Base-by-base conservation (phyloP, 2,797 vertebrate species). In the Esox masquinongy region DNA sequence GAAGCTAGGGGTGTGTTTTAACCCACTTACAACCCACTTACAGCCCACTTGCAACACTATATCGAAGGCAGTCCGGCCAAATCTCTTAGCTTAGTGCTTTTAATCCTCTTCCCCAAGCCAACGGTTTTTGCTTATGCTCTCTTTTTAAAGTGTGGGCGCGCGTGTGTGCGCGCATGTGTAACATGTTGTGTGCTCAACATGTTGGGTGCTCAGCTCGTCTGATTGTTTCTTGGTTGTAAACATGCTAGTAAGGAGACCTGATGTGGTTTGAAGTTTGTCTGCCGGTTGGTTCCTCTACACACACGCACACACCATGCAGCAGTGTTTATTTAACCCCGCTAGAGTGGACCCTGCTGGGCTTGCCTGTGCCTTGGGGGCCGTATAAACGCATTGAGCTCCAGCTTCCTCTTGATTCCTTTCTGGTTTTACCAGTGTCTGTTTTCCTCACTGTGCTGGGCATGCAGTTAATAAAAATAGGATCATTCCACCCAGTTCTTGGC, bases 11-110 rank as follows among this genome's bases (percentile, higher is more conserved):
- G 91, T 92, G 87, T 84, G 88, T 86, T 93, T 94, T 93, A 94
- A 93, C 93, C 92, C 92, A 93, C 92, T 94, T 94, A 93, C 68
- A 85, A 83, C 90, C 89, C 24, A 87, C 84, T 83, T 83, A 47
- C 43, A 85, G 83, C 90, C 89, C 24, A 87, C 84, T 83, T 83
- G 6, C 43, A 47, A 47, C 43, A 47, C 43, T 47, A 14, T 14
- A 14, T 47, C 43, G 43, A 47, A 80, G 84, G 85, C 89, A 88
- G 82, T 86, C 85, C 84, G 88, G 93, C 92, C 92, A 93, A 92
- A 91, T 85, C 84, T 79, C 82, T 89, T 83, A 89, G 91, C 90
- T 92, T 89, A 92, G 87, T 87, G 79, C 50, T 85, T 91, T 87
- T 92, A 94, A 94, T 92, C 91, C 88, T 88, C 79, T 80, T 88